Conservation (phyloP, 2,113 vertebrate species). For the Porphyrio hochstetteri region DNA sequence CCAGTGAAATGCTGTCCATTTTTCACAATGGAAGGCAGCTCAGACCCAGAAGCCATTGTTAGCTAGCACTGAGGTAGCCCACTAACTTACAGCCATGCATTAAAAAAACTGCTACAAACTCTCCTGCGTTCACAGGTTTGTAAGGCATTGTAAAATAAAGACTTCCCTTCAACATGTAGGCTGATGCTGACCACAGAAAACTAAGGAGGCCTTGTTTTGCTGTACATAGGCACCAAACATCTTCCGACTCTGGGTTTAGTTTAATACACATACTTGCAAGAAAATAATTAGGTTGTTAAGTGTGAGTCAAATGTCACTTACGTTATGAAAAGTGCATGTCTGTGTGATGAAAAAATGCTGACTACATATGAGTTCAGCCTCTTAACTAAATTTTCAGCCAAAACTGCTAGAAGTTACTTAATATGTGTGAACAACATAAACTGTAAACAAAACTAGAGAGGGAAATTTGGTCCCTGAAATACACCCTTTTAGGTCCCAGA, state of each 20-base stretch:
- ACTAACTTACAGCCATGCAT: not conserved
- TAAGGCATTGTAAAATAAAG: slow-evolving; percentile 29
- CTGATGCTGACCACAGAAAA: not conserved
- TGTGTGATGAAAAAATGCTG: slow-evolving; percentile 69
- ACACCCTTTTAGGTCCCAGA: slow-evolving; percentile 24
- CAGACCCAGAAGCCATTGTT: not conserved
- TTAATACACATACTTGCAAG: slow-evolving; percentile 57
- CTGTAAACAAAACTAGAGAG: slow-evolving; percentile 50
- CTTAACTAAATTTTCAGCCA: slow-evolving; percentile 59
- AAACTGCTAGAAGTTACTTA: slow-evolving; percentile 60
- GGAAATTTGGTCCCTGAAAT: slow-evolving; percentile 46
- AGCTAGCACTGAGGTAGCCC: not conserved
- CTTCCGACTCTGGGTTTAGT: slow-evolving; percentile 39
- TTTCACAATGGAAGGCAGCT: not conserved
- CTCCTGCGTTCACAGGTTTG: not conserved
- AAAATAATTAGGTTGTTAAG: slow-evolving; percentile 71
- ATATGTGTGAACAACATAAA: slow-evolving; percentile 57
- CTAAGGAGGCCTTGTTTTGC: slow-evolving; percentile 28
- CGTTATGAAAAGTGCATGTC: slow-evolving; percentile 47
- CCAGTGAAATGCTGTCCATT: not conserved
- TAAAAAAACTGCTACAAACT: not conserved
- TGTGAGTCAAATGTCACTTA: slow-evolving; percentile 69
- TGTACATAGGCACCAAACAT: slow-evolving; percentile 16
- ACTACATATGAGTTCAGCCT: slow-evolving; percentile 59
- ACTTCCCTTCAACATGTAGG: slow-evolving; percentile 17